Base-by-base conservation (phyloP, 2,113 vertebrate genomes). In the Silurus asotus region DNA sequence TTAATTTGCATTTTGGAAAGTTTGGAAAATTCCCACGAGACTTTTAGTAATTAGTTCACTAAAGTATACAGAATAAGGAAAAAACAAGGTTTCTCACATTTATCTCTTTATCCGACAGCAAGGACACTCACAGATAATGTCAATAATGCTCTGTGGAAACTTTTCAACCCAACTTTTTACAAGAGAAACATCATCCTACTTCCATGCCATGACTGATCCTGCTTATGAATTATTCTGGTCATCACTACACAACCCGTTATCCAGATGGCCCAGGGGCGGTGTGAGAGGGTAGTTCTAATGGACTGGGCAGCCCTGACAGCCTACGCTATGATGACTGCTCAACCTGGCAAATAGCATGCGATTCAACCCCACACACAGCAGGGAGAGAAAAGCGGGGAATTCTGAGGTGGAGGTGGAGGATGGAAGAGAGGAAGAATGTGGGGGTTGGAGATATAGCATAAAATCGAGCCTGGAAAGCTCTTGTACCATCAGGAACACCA, bases 261-360 rank as follows among this genome's bases (percentile, higher is more conserved):
- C 80, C 89, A 93, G 92, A 93, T 90, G 79, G 65, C 83, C 59
- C 67, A 83, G 87, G 88, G 85, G 88, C 81, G 72, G 49, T 75
- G 83, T 87, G 81, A 79, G 82, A 86, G 77, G 23, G 84, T 76
- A 84, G 84, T 87, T 89, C 84, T 87, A 72, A 89, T 78, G 20
- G 55, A 81, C 28, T 61, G 62, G 86, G 81, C 75, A 86, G 81
- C 67, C 88, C 86, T 64, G 65, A 55, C 5, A 70, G 14, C 37
- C 58, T 59, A 49, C 55, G 14, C 72, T 76, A 79, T 53, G 5
- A 62, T 81, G 55, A 81, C 64, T 25, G 87, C 88, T 69, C 81
- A 67, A 62, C 78, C 85, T 2, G 87, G 74, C 88, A 84, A 53
- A 83, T 28, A 58, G 45, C 13, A 64, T 58, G 53, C 2, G 8